Evolutionary conservation across 1,140 invertebrate genomes (phyloP).

Genomic region (Drosophila azteca): DNA sequence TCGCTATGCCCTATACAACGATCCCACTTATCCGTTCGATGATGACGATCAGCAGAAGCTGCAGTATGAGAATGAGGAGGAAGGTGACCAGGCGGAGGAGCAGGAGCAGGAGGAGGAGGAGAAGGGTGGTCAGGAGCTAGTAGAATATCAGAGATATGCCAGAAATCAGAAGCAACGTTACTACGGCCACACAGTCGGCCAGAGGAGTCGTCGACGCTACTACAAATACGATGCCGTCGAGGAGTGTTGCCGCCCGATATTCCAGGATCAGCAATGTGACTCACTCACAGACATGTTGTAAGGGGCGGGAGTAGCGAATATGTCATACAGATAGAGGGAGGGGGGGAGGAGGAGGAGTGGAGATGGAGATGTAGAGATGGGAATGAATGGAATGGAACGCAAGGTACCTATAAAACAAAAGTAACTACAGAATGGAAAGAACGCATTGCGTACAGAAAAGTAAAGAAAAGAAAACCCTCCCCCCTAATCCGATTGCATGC

Average conservation of each 20-base stretch:
- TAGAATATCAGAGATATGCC: slow-evolving; percentile 13
- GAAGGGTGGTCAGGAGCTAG: not conserved
- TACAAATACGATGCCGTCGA: slow-evolving; percentile 73
- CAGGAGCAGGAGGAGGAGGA: not conserved
- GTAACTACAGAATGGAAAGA: not conserved
- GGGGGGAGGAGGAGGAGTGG: not conserved
- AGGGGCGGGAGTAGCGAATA: not conserved
- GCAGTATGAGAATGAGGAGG: too few species aligned
- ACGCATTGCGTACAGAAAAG: too few species aligned
- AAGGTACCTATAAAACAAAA: too few species aligned
- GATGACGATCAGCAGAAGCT: not conserved
- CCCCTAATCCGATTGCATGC: not conserved
- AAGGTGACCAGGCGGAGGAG: not conserved
- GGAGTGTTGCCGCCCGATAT: slow-evolving; percentile 77
- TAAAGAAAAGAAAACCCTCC: not conserved
- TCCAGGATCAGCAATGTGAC: slow-evolving; percentile 69
- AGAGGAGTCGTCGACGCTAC: slow-evolving; percentile 49
- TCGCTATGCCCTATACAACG: slow-evolving; percentile 1
- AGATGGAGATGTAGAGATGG: too few species aligned
- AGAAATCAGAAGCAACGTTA: slow-evolving; percentile 12
- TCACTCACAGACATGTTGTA: slow-evolving; percentile 73
- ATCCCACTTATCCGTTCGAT: slow-evolving; percentile 34
- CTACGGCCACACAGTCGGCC: slow-evolving; percentile 2
- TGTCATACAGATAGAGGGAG: not conserved
- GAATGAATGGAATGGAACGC: not conserved